Evolutionary conservation across 2,797 vertebrate genomes (phyloP).

Genomic region (Rachycentron canadum): DNA sequence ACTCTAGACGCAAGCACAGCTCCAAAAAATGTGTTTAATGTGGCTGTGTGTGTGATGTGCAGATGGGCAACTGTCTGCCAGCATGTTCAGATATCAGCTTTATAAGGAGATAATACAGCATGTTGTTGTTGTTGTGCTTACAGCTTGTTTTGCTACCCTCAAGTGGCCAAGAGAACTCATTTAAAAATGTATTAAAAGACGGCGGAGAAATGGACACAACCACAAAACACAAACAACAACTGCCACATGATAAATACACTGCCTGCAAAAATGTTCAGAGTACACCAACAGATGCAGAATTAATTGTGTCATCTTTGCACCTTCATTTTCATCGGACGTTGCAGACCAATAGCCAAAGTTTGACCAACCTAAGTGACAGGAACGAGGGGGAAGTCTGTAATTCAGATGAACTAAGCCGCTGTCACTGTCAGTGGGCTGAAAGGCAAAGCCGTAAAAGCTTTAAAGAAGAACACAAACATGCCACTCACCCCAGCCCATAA

Average conservation of each 20-base stretch:
- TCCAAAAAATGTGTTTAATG: conserved; percentile 2
- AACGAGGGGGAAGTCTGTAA: background rate
- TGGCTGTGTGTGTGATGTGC: conserved; percentile 28
- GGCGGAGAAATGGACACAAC: background rate
- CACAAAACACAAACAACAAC: background rate
- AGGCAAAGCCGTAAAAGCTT: conserved; percentile 16
- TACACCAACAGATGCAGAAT: background rate
- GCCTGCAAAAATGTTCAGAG: background rate
- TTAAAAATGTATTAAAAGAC: background rate
- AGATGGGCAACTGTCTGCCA: conserved; percentile 27
- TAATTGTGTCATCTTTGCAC: background rate
- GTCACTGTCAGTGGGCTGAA: conserved; percentile 8
- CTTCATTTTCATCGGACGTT: background rate
- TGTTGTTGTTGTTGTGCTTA: background rate
- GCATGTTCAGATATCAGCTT: conserved; percentile 16
- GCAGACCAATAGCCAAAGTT: background rate
- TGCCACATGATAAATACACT: background rate
- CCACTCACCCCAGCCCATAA: conserved; percentile 9
- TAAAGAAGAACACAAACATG: conserved; percentile 12
- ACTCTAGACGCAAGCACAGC: background rate
- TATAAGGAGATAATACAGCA: background rate
- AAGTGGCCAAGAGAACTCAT: conserved; percentile 1
- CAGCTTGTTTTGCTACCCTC: background rate
- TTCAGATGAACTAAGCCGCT: conserved; percentile 19
- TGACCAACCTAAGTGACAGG: background rate